Conservation (phyloP, 2,797 vertebrate genomes). For the Gallirallus australis region DNA sequence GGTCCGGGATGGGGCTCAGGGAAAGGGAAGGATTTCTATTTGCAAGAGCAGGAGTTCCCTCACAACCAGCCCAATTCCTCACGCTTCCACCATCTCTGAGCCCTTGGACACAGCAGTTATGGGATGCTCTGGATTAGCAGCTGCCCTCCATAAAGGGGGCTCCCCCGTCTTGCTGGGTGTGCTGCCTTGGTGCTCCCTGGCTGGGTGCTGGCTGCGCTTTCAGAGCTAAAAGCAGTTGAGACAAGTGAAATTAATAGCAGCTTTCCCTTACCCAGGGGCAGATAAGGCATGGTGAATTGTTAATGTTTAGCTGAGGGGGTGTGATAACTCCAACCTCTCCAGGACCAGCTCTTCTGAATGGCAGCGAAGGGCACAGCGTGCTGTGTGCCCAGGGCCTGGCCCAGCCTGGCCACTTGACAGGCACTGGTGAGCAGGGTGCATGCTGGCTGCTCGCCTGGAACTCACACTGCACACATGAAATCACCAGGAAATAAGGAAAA, state of each 20-base stretch:
- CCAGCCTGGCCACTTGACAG: neutral
- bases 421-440: fast-evolving
- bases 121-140: neutral
- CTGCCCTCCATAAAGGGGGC: no score
- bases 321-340: neutral
- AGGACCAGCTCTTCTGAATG: fast-evolving
- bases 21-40: neutral
- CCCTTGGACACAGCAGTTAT: neutral
- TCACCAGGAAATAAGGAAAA: neutral
- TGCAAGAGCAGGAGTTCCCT: neutral
- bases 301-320: neutral
- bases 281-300: neutral
- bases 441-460: neutral
- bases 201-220: no score
- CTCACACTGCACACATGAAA: neutral
- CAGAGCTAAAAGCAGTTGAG: neutral
- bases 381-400: fast-evolving
- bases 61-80: neutral
- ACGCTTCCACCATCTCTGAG: fast-evolving
- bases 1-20: neutral
- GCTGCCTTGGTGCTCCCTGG: no score
- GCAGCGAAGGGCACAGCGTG: fast-evolving
- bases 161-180: neutral
- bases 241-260: neutral
- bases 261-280: neutral